Conservation (phyloP, 2,113 vertebrate genomes). For the Archocentrus centrarchus region DNA sequence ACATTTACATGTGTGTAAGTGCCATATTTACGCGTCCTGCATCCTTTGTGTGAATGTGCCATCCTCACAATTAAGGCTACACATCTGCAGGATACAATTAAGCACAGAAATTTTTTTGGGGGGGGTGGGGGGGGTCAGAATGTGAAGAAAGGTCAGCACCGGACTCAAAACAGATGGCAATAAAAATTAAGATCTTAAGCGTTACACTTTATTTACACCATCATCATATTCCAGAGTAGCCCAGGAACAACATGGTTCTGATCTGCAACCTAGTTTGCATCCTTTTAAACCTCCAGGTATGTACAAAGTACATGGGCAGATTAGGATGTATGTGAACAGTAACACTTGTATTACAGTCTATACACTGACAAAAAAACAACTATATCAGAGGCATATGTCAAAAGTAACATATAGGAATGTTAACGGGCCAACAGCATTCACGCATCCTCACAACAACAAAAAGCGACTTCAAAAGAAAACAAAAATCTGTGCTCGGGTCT, state of each 20-base stretch:
- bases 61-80: background rate
- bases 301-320: slow-evolving; percentile 2
- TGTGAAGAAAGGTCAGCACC: background rate
- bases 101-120: background rate
- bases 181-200: background rate
- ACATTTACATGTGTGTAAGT: background rate
- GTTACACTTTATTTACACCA: background rate
- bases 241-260: fast-evolving
- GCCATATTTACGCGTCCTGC: background rate
- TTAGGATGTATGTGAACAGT: background rate
- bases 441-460: slow-evolving; percentile 44
- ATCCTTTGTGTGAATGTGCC: background rate
- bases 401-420: slow-evolving; percentile 30
- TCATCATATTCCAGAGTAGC: background rate
- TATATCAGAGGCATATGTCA: slow-evolving; percentile 10
- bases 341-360: background rate
- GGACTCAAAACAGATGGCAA: background rate
- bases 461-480: slow-evolving; percentile 2
- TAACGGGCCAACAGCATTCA: slow-evolving; percentile 43
- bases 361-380: background rate
- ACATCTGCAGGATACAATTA: background rate
- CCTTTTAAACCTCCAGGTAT: background rate
- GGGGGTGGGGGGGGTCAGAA: background rate
- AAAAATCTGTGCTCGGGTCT: slow-evolving; percentile 61
- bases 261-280: background rate